Evolutionary conservation across 2,797 vertebrate species (phyloP).

Genomic region (Platyrinchus mystaceus): DNA sequence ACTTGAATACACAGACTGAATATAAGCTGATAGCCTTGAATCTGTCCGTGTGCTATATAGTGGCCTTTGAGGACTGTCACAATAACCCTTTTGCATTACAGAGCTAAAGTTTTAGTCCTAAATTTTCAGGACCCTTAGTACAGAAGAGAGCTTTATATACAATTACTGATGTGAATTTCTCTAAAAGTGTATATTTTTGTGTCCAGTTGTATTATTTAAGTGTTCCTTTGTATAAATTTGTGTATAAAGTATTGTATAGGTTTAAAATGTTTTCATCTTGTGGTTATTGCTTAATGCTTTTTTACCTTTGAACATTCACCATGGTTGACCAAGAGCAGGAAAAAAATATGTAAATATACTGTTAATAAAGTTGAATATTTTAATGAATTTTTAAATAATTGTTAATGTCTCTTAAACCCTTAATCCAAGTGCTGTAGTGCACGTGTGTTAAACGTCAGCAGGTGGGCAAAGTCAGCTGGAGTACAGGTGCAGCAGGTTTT

Average conservation of each 20-base stretch:
- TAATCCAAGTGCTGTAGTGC: fast-evolving
- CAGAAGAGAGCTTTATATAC: constrained; percentile 83
- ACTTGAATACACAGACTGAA: constrained; percentile 78
- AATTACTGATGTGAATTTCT: constrained; percentile 85
- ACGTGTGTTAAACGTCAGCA: not conserved
- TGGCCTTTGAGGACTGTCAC: constrained; percentile 83
- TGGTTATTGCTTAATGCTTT: constrained; percentile 82
- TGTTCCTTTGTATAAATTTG: constrained; percentile 85
- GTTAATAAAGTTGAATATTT: constrained; percentile 89
- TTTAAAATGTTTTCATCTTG: constrained; percentile 82
- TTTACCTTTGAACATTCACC: constrained; percentile 80
- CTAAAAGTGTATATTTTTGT: constrained; percentile 86
- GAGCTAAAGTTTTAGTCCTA: constrained; percentile 79
- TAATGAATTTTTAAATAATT: constrained; percentile 76
- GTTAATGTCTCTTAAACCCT: not conserved
- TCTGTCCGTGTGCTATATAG: constrained; percentile 71
- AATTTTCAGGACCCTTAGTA: constrained; percentile 77
- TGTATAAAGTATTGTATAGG: constrained; percentile 84
- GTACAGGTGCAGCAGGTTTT: not conserved
- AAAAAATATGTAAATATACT: constrained; percentile 76
- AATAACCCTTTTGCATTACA: constrained; percentile 74
- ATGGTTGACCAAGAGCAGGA: constrained; percentile 78
- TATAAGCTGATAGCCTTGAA: constrained; percentile 74
- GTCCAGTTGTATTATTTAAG: constrained; percentile 86
- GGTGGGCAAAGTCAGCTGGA: too few species aligned